These are phyloP conservation scores for Callorhinus ursinus DNA, from an alignment of 2,113 vertebrate species.

Conservation along the genomic window DNA sequence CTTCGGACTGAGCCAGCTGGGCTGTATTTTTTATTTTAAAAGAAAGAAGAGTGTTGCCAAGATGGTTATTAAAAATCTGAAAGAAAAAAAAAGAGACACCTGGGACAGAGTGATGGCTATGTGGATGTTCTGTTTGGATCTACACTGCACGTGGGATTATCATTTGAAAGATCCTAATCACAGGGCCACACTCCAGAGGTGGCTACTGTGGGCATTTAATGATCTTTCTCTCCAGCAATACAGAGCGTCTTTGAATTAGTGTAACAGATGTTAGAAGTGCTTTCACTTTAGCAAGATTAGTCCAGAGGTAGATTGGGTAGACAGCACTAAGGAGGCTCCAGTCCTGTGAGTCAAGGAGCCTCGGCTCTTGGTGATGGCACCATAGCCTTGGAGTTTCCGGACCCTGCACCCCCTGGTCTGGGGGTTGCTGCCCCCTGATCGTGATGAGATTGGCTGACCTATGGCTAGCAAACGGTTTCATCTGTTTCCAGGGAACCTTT, in stretches of 20 bases:
- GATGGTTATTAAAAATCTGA: neutral
- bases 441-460: neutral
- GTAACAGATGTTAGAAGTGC: neutral
- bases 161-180: neutral
- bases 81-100: neutral
- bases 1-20: neutral
- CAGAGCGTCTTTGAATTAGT: neutral
- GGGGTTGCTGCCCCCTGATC: neutral
- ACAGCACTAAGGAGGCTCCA: neutral
- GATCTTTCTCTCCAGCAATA: neutral
- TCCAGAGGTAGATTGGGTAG: too few species aligned
- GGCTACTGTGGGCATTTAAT: neutral
- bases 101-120: neutral
- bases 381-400: neutral
- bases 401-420: too few species aligned
- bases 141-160: neutral
- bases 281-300: neutral
- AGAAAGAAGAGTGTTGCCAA: neutral
- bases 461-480: neutral
- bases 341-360: neutral
- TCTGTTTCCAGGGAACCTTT: neutral
- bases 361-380: too few species aligned
- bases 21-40: neutral
- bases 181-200: neutral
- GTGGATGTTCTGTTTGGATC: neutral